A percentile compares a stretch with the other conserved stretches of the same genome.
These are phyloP conservation scores for Geopemphigus sp. DNA, from an alignment of 1,140 invertebrate genomes.

Conservation along the genomic window DNA sequence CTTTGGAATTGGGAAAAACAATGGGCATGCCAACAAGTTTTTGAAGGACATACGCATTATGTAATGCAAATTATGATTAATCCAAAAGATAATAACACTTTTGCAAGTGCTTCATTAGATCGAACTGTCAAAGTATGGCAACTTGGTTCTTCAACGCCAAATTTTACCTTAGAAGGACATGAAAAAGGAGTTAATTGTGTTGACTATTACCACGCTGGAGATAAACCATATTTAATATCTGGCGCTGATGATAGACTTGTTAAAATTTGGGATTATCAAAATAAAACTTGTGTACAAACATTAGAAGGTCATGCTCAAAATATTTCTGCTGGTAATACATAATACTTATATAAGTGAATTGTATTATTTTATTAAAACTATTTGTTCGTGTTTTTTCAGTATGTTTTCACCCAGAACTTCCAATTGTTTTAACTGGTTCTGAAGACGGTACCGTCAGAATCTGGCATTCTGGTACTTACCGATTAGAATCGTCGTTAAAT, in stretches of 20 bases:
- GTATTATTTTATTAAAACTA: not conserved
- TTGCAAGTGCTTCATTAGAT: constrained; percentile 97
- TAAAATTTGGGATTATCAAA: constrained; percentile 99
- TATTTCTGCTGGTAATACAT: constrained; percentile 68
- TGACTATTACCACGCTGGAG: constrained; percentile 99
- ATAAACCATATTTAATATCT: constrained; percentile 98
- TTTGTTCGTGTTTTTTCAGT: constrained; percentile 60
- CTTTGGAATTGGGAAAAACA: constrained; percentile 99
- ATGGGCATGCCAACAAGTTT: constrained; percentile 95
- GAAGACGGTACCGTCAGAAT: constrained; percentile 95
- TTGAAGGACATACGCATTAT: constrained; percentile 98
- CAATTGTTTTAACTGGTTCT: constrained; percentile 94
- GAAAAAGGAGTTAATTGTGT: constrained; percentile 99
- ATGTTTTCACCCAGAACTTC: constrained; percentile 95
- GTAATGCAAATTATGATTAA: constrained; percentile 99
- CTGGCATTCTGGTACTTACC: constrained; percentile 98
- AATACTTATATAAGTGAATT: not conserved
- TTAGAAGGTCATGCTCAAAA: constrained; percentile 96
- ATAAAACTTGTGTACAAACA: constrained; percentile 99
- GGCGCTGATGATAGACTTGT: constrained; percentile 96
- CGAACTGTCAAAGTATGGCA: constrained; percentile 98
- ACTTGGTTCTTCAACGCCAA: constrained; percentile 91
- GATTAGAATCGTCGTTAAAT: constrained; percentile 93
- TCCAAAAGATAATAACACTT: constrained; percentile 99
- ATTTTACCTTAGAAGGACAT: constrained; percentile 98